phyloP scores from a whole-genome alignment of 1,140 invertebrate genomes.

The Anastrepha obliqua region DNA sequence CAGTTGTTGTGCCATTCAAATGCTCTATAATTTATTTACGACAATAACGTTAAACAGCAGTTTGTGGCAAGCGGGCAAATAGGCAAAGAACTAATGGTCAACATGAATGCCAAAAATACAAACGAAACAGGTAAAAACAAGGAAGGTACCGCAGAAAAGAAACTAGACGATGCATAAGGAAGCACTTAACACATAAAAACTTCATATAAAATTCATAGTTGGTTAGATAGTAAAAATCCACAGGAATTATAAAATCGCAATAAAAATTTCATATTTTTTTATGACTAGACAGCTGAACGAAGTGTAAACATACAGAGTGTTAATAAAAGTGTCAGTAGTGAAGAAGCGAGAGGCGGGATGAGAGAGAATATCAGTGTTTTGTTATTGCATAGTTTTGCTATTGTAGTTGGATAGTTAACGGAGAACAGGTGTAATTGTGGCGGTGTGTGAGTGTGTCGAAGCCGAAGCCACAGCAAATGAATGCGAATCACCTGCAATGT shows the following conservation, averaged over 20 bases:
- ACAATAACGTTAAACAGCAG: constrained; percentile 49
- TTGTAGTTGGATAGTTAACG: constrained; percentile 24
- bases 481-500: not conserved
- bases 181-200: constrained; percentile 40
- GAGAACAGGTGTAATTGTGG: constrained; percentile 22
- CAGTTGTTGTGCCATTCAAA: constrained; percentile 49
- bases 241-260: constrained; percentile 46
- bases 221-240: constrained; percentile 36
- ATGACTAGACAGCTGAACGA: constrained; percentile 45
- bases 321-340: constrained; percentile 39
- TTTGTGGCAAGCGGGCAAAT: constrained; percentile 40
- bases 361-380: not conserved
- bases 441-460: not conserved
- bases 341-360: not conserved
- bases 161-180: constrained; percentile 30
- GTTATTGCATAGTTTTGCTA: constrained; percentile 16
- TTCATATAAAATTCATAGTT: constrained; percentile 41
- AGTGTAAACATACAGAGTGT: not conserved
- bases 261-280: constrained; percentile 52
- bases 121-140: constrained; percentile 4
- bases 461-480: not conserved
- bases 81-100: constrained; percentile 45
- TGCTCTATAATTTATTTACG: constrained; percentile 47
- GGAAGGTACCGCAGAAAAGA: not conserved
- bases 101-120: not conserved